A percentile compares a stretch with the other conserved stretches of the same genome.
These are phyloP conservation scores for Myioborus melanocephalus DNA, from an alignment of 2,797 vertebrate species.

Conservation along the genomic window DNA sequence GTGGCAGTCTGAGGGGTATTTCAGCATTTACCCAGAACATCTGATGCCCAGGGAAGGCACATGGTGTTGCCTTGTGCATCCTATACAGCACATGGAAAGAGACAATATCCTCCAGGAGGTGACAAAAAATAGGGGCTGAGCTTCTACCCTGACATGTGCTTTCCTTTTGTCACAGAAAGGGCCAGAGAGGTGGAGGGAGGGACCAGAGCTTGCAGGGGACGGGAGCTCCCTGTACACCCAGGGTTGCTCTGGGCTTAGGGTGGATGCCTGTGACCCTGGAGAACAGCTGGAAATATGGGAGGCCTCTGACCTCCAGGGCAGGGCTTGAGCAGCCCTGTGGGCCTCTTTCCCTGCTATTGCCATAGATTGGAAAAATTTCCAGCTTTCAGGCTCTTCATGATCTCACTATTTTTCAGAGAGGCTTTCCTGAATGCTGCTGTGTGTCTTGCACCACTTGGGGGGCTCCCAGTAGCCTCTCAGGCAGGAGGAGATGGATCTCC, in stretches of 20 bases:
- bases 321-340: neutral
- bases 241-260: neutral
- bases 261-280: neutral
- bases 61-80: neutral
- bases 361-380: neutral
- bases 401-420: neutral
- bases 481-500: neutral
- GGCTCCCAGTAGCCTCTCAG: neutral
- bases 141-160: neutral
- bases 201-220: neutral
- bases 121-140: neutral
- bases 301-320: neutral
- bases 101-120: neutral
- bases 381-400: neutral
- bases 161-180: neutral
- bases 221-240: neutral
- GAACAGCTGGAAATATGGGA: neutral
- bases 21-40: neutral
- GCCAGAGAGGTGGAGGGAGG: neutral
- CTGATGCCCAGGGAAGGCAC: neutral
- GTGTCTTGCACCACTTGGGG: neutral
- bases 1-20: neutral
- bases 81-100: neutral
- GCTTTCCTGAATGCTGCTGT: neutral
- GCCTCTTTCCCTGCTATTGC: fast-evolving